These are phyloP conservation scores for Gonocerus acuteangulatus DNA, from an alignment of 2,888 invertebrate genomes.

Conservation along the genomic window DNA sequence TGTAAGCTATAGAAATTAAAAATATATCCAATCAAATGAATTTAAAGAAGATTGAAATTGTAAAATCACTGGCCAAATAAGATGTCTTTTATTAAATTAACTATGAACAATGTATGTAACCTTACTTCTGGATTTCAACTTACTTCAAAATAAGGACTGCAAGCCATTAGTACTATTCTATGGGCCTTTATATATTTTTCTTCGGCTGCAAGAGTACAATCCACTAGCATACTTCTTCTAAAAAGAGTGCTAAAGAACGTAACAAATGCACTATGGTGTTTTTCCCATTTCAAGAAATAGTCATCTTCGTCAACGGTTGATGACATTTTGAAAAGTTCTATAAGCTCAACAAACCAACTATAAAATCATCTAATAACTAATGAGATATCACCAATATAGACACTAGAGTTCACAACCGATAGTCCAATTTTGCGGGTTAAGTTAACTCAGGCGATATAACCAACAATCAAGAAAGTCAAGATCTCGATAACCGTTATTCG, in stretches of 20 bases:
- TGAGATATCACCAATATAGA: background rate
- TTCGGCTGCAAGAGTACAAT: constrained; percentile 30
- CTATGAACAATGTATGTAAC: too few relatives aligned
- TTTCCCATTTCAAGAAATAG: constrained; percentile 30
- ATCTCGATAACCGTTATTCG: background rate
- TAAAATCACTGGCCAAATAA: too few relatives aligned
- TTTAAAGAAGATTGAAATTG: too few relatives aligned
- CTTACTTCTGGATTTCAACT: too few relatives aligned
- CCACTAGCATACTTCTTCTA: constrained; percentile 22
- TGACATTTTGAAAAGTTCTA: constrained; percentile 1
- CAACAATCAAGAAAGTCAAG: background rate
- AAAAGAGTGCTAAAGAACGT: constrained; percentile 27
- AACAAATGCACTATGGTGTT: constrained; percentile 28
- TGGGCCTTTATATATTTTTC: constrained; percentile 29
- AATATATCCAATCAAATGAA: too few relatives aligned
- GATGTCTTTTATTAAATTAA: too few relatives aligned
- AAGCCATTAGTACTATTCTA: constrained; percentile 31
- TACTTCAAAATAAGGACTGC: constrained; percentile 32
- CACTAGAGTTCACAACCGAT: background rate
- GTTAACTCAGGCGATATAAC: background rate
- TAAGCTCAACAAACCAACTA: background rate
- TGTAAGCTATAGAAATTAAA: too few relatives aligned
- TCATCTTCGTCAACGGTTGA: constrained; percentile 19
- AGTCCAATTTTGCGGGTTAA: background rate
- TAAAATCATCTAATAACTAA: background rate